Base-by-base conservation (phyloP, 1,140 invertebrate genomes). In the Zaprionus tsacasi region DNA sequence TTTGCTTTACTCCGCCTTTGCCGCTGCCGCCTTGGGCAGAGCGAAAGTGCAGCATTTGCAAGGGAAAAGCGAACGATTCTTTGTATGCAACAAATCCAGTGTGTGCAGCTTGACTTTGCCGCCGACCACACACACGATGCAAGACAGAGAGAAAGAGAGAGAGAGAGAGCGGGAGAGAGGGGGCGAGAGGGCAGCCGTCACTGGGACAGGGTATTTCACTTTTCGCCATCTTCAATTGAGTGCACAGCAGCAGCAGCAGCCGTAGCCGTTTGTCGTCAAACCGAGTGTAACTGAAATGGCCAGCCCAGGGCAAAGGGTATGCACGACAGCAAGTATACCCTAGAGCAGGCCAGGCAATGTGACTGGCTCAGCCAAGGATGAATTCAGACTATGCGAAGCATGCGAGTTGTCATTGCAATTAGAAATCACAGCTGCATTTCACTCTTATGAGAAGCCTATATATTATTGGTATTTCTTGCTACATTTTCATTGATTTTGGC, bases 81-180 rank as follows among this genome's bases (percentile, higher is more conserved):
- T 81, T 81, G 74, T 78, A 36, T 65, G 72, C 70, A 71, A 65
- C 70, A 77, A 83, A 83, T 83, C 54, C 77, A 77, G 76, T 57
- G 55, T 21, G 50, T 69, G 55, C 56, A 83, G 80, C 81, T 85
- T 85, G 78, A 85, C 81, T 85, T 74, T 74, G 81, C 55, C 13
- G 65, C 33, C 27, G 35, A 66, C 25, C 58, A 43, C 50, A 48
- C 50, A 48, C 27, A 36, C n/a, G 45, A 17, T 17, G 21, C 48
- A 64, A 1, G 45, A 38, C 58, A 43, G 7, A 48, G 54, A 43
- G 52, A 10, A 2, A 35, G 6, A 35, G 33, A n/a, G 36, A 38
- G 1, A 13, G 36, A 43, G n/a, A 12, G 11, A 25, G 17, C 12
- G 10, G 11, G 15, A 2, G 17, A 10, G n/a, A 10, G 15, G 8